Conservation (phyloP, 2,113 vertebrate species). For the Dromas ardeola region DNA sequence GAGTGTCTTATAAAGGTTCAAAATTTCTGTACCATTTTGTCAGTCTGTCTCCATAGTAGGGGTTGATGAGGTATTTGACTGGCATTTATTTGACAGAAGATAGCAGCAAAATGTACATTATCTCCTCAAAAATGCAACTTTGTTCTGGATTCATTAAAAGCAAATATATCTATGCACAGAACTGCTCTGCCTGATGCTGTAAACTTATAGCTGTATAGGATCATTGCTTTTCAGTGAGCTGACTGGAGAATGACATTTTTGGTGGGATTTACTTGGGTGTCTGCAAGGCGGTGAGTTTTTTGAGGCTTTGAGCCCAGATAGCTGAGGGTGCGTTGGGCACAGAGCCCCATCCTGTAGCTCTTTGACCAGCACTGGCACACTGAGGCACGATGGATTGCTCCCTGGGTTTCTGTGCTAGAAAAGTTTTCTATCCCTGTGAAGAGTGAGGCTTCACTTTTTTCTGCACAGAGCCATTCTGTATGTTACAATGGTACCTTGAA, state of each 20-base stretch:
- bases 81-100: neutral
- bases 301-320: accelerated
- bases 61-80: neutral
- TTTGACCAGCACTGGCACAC: neutral
- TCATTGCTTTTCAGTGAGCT: neutral
- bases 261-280: neutral
- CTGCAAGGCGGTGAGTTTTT: too few relatives aligned
- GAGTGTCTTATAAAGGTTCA: slow-evolving; percentile 29
- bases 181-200: neutral
- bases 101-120: neutral
- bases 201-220: neutral
- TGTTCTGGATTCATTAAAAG: neutral
- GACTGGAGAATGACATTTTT: neutral
- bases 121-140: neutral
- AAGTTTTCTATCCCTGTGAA: neutral
- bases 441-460: neutral
- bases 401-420: neutral
- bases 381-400: neutral
- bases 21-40: neutral
- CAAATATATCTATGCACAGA: accelerated
- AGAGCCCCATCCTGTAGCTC: neutral
- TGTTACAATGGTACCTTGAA: neutral
- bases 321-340: neutral
- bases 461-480: neutral
- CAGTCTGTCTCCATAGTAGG: neutral